phyloP scores from a whole-genome alignment of 2,797 vertebrate species.

The Cygnus olor region DNA sequence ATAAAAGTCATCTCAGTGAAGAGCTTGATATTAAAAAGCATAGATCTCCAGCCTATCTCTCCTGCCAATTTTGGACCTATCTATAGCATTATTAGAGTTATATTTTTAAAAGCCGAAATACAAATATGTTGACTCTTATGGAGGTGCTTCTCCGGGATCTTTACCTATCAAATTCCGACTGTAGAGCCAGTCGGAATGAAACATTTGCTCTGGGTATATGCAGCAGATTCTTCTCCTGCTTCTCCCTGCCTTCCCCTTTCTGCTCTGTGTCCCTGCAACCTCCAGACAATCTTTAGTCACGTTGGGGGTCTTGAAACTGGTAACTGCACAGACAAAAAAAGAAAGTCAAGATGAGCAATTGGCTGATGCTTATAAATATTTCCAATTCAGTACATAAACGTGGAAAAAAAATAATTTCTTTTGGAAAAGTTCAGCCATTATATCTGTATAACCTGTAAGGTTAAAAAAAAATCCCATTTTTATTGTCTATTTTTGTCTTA shows the following conservation, averaged over 20 bases:
- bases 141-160: background rate
- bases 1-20: slow-evolving; percentile 61
- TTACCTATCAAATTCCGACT: background rate
- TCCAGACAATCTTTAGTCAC: background rate
- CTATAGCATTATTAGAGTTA: slow-evolving; percentile 55
- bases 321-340: slow-evolving; percentile 26
- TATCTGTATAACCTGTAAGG: background rate
- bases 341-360: background rate
- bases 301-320: background rate
- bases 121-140: background rate
- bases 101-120: slow-evolving; percentile 53
- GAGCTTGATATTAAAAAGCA: slow-evolving; percentile 80
- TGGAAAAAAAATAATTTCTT: background rate
- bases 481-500: background rate
- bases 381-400: background rate
- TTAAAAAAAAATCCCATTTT: background rate
- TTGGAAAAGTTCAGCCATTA: background rate
- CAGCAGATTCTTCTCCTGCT: background rate
- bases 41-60: slow-evolving; percentile 75
- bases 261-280: background rate
- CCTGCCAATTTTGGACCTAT: slow-evolving; percentile 8
- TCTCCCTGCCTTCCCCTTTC: background rate
- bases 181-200: background rate
- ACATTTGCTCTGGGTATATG: background rate
- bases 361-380: background rate